Evolutionary conservation across 2,888 invertebrate genomes (phyloP).

Genomic region (Aleiodes leptofemur): DNA sequence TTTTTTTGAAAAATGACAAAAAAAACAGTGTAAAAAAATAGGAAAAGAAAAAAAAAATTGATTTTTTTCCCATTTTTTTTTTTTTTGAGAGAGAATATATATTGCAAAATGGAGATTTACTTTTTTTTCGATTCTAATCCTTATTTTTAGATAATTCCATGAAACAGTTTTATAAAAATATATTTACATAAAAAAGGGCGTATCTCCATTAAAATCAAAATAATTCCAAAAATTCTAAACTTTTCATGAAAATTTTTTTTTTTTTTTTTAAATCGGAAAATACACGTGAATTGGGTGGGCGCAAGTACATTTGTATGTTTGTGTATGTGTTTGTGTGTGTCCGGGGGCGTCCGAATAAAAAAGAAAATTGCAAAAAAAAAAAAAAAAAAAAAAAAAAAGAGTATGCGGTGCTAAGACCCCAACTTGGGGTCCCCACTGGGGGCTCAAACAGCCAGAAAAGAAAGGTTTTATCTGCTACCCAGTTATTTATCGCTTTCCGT

Average conservation of each 20-base stretch:
- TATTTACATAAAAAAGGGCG: no score
- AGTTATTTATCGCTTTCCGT: slow-evolving; percentile 75
- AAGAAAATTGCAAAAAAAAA: neutral
- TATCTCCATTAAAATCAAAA: no score
- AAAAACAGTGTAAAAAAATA: neutral
- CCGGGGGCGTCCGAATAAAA: slow-evolving; percentile 20
- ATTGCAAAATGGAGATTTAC: no score
- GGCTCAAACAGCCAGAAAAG: slow-evolving; percentile 60
- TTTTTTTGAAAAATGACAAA: no score
- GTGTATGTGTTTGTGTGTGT: slow-evolving; percentile 13
- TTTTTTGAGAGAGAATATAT: no score
- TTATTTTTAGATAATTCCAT: no score
- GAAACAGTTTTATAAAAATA: no score
- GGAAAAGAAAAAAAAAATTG: no score
- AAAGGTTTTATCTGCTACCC: slow-evolving; percentile 73
- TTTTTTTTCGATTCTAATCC: no score
- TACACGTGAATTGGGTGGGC: slow-evolving; percentile 25
- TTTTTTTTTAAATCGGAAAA: slow-evolving; percentile 34
- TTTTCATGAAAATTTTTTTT: neutral
- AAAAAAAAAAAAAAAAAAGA: no score
- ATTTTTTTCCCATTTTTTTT: no score
- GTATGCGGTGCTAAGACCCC: slow-evolving; percentile 24
- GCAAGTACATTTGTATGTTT: neutral
- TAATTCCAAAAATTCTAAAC: no score
- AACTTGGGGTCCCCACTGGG: slow-evolving; percentile 28